A percentile compares a stretch with the other conserved stretches of the same genome.
These are phyloP conservation scores for Monomorium pharaonis DNA, from an alignment of 1,140 invertebrate genomes.

Conservation along the genomic window DNA sequence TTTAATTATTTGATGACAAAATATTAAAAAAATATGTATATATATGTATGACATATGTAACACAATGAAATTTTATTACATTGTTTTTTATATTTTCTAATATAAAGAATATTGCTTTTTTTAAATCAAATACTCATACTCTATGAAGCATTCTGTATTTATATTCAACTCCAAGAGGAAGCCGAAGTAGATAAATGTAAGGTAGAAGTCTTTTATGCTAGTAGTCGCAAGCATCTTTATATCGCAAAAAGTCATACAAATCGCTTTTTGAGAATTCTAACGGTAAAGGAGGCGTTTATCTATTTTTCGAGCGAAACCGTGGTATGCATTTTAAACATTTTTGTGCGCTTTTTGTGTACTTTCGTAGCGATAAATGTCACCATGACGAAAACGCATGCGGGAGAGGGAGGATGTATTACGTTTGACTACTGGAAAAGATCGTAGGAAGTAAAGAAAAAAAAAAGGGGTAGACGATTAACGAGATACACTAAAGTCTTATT, in stretches of 20 bases:
- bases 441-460: not conserved
- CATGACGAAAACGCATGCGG: not conserved
- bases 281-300: not conserved
- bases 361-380: not conserved
- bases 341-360: not conserved
- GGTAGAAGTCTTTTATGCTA: not conserved
- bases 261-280: not conserved
- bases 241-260: not conserved
- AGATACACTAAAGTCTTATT: conserved; percentile 20
- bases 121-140: not conserved
- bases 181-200: not conserved
- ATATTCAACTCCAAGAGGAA: not conserved
- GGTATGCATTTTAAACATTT: conserved; percentile 1
- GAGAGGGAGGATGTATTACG: not conserved
- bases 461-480: not conserved
- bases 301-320: not conserved
- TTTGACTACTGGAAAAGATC: not conserved
- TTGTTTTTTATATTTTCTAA: not conserved
- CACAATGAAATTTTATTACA: not conserved
- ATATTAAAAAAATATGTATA: not conserved
- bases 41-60: not conserved
- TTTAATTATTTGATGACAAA: not conserved
- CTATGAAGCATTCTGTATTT: not conserved
- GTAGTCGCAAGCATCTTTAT: not conserved
- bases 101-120: not conserved